Percentiles rank a stretch among this genome's conserved stretches.
Evolutionary conservation across 2,797 vertebrate genomes (phyloP).

Genomic region (Dallia pectoralis): DNA sequence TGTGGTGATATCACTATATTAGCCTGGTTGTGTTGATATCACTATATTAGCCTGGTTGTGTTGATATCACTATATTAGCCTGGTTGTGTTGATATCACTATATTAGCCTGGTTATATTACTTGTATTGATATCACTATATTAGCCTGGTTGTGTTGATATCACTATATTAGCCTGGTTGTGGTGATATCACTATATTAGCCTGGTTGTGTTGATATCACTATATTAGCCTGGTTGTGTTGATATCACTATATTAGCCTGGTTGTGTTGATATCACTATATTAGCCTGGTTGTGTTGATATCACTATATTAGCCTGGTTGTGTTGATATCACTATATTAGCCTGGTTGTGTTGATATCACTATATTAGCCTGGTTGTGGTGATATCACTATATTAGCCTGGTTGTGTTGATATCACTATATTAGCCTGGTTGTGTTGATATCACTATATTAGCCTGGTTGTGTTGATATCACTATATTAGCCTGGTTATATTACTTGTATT

Average conservation of each 20-base stretch:
- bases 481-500: conserved; percentile 51
- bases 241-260: conserved; percentile 19
- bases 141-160: conserved; percentile 43
- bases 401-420: conserved; percentile 42
- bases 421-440: conserved; percentile 43
- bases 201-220: conserved; percentile 43
- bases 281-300: conserved; percentile 43
- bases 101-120: conserved; percentile 42
- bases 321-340: conserved; percentile 28
- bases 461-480: conserved; percentile 28
- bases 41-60: conserved; percentile 35
- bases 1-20: conserved; percentile 27
- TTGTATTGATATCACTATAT: too few relatives aligned
- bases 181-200: conserved; percentile 14
- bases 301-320: conserved; percentile 34
- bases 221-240: conserved; percentile 41
- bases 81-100: conserved; percentile 43
- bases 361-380: conserved; percentile 36
- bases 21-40: conserved; percentile 44
- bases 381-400: conserved; percentile 19
- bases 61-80: conserved; percentile 23
- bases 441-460: conserved; percentile 34
- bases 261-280: conserved; percentile 42
- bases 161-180: conserved; percentile 32
- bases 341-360: conserved; percentile 43